Conservation (phyloP, 2,797 vertebrate genomes). For the Paedocypris micromegethes region DNA sequence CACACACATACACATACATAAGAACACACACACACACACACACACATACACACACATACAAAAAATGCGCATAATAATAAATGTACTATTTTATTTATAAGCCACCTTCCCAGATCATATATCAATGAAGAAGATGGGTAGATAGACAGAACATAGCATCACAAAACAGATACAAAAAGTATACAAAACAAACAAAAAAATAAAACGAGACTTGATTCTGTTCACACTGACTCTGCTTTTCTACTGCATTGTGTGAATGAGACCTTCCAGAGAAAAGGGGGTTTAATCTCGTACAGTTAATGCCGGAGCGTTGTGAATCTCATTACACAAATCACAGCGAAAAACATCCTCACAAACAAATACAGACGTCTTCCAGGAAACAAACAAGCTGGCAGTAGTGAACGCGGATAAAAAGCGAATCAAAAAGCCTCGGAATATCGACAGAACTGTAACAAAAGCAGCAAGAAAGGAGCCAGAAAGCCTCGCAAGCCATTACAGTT, state of each 20-base stretch:
- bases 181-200: too few relatives aligned
- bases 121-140: too few relatives aligned
- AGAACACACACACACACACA: too few relatives aligned
- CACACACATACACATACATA: too few relatives aligned
- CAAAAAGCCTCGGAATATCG: not conserved
- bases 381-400: constrained; percentile 7
- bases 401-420: not conserved
- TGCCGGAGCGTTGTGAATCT: constrained; percentile 29
- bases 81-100: too few relatives aligned
- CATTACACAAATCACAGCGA: constrained; percentile 35
- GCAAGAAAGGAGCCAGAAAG: not conserved
- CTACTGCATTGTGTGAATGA: constrained; percentile 15
- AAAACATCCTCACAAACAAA: constrained; percentile 25
- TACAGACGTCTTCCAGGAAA: constrained; percentile 11
- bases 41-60: too few relatives aligned
- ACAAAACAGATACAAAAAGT: too few relatives aligned
- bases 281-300: constrained; percentile 26
- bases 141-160: too few relatives aligned
- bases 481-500: constrained; percentile 4
- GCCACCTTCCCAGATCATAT: too few relatives aligned
- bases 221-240: constrained; percentile 1
- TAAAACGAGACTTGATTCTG: too few relatives aligned
- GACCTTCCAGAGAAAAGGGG: constrained; percentile 26
- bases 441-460: not conserved
- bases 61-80: too few relatives aligned